phyloP scores from a whole-genome alignment of 2,888 invertebrate genomes.

The Hirtodrosophila histrioides region DNA sequence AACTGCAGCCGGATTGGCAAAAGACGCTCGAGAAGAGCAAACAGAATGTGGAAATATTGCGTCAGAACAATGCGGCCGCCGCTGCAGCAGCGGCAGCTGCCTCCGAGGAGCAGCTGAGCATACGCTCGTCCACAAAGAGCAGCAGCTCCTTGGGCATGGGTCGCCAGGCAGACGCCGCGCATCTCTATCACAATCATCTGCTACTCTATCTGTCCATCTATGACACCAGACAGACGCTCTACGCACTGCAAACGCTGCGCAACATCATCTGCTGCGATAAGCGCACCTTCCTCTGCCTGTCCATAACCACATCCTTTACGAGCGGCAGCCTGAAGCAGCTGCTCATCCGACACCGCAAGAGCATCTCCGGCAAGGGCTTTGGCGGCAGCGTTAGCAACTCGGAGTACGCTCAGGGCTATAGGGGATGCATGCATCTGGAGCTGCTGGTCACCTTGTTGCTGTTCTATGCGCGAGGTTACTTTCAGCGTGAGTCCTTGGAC shows the following conservation, averaged over 20 bases:
- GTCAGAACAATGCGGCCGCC: constrained; percentile 78
- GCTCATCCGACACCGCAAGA: constrained; percentile 89
- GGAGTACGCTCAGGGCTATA: constrained; percentile 89
- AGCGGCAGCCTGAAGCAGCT: constrained; percentile 85
- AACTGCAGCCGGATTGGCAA: constrained; percentile 79
- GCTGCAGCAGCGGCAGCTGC: constrained; percentile 63
- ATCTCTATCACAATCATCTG: constrained; percentile 92
- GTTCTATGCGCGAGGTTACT: constrained; percentile 91
- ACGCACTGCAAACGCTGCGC: constrained; percentile 90
- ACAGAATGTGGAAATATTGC: constrained; percentile 83
- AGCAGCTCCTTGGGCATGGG: constrained; percentile 55
- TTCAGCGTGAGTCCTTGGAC: constrained; percentile 80
- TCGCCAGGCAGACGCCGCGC: constrained; percentile 56
- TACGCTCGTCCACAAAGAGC: constrained; percentile 63
- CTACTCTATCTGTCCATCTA: constrained; percentile 92
- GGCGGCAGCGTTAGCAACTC: constrained; percentile 86
- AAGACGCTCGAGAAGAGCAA: constrained; percentile 84
- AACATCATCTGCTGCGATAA: constrained; percentile 89
- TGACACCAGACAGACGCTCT: constrained; percentile 89
- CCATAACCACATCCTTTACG: constrained; percentile 90
- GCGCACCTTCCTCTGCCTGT: constrained; percentile 89
- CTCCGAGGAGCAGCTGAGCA: constrained; percentile 64
- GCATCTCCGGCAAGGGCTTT: constrained; percentile 89
- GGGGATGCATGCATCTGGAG: constrained; percentile 93
- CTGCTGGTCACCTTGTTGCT: constrained; percentile 90